phyloP scores from a whole-genome alignment of 2,113 vertebrate genomes.

The Daubentonia madagascariensis region DNA sequence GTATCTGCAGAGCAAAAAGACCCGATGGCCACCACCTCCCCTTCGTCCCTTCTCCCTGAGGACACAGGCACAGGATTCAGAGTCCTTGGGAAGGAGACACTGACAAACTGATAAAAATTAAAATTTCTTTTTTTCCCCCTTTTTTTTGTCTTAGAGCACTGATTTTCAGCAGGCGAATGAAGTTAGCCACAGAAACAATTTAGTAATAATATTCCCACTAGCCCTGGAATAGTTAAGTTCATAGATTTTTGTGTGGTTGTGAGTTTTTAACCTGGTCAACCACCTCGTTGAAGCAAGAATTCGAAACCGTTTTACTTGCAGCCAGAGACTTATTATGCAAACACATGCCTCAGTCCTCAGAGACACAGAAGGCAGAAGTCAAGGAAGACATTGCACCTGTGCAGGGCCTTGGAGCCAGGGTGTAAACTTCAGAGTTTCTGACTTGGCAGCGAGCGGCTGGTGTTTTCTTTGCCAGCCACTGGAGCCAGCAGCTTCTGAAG shows the following conservation, averaged over 20 bases:
- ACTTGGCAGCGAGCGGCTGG: neutral
- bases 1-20: neutral
- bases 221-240: neutral
- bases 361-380: neutral
- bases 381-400: neutral
- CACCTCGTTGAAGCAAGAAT: neutral
- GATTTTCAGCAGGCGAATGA: neutral
- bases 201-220: neutral
- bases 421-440: neutral
- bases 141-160: neutral
- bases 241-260: neutral
- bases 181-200: neutral
- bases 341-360: neutral
- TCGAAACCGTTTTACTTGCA: neutral
- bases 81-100: neutral
- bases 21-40: neutral
- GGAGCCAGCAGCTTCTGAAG: slow-evolving; percentile 17
- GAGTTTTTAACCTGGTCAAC: neutral
- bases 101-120: neutral
- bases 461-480: neutral
- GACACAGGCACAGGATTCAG: neutral
- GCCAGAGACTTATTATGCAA: neutral
- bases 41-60: neutral
- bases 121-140: neutral
- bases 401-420: neutral